Evolutionary conservation across 2,113 vertebrate genomes (phyloP).

Genomic region (Tor tambroides): DNA sequence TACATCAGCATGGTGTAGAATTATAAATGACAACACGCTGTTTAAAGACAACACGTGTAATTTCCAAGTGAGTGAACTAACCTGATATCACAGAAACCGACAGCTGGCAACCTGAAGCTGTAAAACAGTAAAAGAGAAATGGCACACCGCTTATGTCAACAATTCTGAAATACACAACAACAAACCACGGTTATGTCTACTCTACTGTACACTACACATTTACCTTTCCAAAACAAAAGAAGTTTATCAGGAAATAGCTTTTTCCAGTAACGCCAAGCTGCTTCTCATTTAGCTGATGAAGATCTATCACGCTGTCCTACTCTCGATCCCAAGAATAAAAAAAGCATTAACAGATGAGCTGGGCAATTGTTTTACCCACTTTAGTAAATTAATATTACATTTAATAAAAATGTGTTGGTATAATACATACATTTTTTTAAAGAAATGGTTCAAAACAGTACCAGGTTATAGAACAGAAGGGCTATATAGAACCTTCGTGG

Average conservation of each 20-base stretch:
- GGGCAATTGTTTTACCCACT: neutral
- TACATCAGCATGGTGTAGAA: neutral
- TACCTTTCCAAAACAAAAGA: neutral
- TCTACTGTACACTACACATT: neutral
- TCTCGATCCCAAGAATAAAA: neutral
- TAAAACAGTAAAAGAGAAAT: neutral
- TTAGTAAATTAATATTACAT: neutral
- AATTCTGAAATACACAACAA: neutral
- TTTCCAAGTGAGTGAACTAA: constrained; percentile 2
- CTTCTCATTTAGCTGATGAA: neutral
- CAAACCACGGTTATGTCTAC: neutral
- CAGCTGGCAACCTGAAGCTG: neutral
- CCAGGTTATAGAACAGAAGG: neutral
- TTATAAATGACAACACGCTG: neutral
- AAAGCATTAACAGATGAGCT: neutral
- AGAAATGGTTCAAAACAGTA: neutral
- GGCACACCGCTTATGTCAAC: neutral
- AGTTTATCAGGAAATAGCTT: neutral
- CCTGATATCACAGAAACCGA: neutral
- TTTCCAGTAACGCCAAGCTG: neutral
- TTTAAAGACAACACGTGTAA: neutral
- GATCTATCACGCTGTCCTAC: neutral
- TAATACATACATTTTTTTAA: too few relatives aligned
- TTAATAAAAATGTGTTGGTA: neutral
- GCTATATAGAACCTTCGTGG: neutral